Conservation (phyloP, 2,113 vertebrate genomes). For the Platichthys stellatus region DNA sequence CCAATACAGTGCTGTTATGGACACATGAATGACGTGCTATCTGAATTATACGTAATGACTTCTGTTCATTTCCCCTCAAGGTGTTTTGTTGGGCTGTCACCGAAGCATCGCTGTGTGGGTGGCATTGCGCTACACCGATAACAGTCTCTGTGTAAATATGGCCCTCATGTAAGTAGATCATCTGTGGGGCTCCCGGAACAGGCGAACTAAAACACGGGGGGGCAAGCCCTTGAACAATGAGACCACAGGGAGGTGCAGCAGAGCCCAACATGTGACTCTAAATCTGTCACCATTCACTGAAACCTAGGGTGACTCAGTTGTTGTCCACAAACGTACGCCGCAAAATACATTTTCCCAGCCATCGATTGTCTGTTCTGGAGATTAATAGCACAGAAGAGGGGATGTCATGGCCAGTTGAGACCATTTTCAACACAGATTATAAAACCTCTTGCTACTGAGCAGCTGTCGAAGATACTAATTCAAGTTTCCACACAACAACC, state of each 20-base stretch:
- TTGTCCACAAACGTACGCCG: neutral
- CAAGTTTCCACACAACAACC: neutral
- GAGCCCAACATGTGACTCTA: slow-evolving; percentile 6
- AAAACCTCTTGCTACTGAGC: neutral
- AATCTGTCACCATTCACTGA: slow-evolving; percentile 16
- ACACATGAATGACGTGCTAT: slow-evolving; percentile 25
- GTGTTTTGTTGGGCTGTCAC: slow-evolving; percentile 17
- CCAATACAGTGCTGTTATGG: slow-evolving; percentile 29
- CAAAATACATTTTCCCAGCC: neutral
- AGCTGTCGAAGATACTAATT: neutral
- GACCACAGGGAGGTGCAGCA: slow-evolving; percentile 10
- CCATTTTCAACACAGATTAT: neutral
- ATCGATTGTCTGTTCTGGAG: slow-evolving; percentile 3
- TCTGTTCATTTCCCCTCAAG: slow-evolving; percentile 29
- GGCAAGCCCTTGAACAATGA: slow-evolving; percentile 6
- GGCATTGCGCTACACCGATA: neutral
- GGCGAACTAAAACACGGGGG: slow-evolving; percentile 20
- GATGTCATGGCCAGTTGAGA: slow-evolving; percentile 4
- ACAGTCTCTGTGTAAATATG: slow-evolving; percentile 8
- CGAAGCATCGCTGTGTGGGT: slow-evolving; percentile 40
- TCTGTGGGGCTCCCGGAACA: slow-evolving; percentile 16
- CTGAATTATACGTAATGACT: slow-evolving; percentile 45
- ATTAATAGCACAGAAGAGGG: neutral
- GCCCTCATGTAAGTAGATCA: slow-evolving; percentile 41
- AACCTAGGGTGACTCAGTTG: neutral